Percentiles rank a stretch among this genome's conserved stretches.
Evolutionary conservation across 2,888 invertebrate species (phyloP).

Genomic region (Deilephila porcellus): DNA sequence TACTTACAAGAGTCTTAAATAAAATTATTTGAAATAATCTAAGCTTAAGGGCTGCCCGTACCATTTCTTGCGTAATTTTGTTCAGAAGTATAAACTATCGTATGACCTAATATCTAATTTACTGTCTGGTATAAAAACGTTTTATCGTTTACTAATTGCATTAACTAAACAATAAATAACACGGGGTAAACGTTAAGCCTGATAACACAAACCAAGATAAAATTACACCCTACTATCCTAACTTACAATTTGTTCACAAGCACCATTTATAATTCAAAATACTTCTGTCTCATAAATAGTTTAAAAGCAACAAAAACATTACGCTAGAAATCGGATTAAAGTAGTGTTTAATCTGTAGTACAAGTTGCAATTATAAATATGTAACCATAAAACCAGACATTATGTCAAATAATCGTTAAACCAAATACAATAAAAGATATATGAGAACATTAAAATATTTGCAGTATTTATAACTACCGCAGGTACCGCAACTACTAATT

Average conservation of each 20-base stretch:
- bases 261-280: background rate
- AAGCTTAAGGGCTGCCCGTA: no score
- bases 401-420: conserved; percentile 1
- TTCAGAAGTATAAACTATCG: no score
- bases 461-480: conserved; percentile 1
- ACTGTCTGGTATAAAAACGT: conserved; percentile 1
- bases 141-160: background rate
- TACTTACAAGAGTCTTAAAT: no score
- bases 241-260: background rate
- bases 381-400: background rate
- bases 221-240: background rate
- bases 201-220: background rate
- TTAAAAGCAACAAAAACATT: conserved; percentile 6
- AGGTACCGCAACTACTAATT: no score
- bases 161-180: conserved; percentile 3
- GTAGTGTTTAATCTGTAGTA: background rate
- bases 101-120: background rate
- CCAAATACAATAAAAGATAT: background rate
- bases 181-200: background rate
- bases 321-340: background rate
- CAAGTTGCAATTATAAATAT: background rate
- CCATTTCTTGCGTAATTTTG: no score
- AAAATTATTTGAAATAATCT: no score
- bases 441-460: conserved; percentile 2
- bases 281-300: background rate